A percentile compares a stretch with the other conserved stretches of the same genome.
These are phyloP conservation scores for Melierax canorus DNA, from an alignment of 2,113 vertebrate genomes.

Conservation along the genomic window DNA sequence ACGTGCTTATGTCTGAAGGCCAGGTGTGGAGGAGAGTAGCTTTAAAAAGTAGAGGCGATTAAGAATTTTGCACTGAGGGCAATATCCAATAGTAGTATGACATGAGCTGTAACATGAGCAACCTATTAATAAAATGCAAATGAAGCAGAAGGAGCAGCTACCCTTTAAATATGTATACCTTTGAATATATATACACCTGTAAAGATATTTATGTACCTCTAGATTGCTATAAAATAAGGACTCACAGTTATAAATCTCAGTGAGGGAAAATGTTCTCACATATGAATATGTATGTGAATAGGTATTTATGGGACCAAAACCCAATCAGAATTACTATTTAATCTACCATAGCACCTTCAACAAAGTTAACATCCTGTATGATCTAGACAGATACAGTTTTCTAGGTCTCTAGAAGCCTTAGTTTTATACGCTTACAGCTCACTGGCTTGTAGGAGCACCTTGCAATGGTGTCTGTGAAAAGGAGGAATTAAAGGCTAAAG, in stretches of 20 bases:
- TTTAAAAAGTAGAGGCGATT: neutral
- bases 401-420: neutral
- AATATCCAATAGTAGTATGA: neutral
- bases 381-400: neutral
- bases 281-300: neutral
- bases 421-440: neutral
- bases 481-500: neutral
- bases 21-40: neutral
- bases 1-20: neutral
- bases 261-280: neutral
- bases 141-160: neutral
- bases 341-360: neutral
- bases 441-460: neutral
- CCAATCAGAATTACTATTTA: neutral
- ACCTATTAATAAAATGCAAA: neutral
- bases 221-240: neutral
- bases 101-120: neutral
- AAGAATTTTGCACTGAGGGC: neutral
- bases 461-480: neutral
- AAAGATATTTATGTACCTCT: neutral
- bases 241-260: neutral
- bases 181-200: neutral
- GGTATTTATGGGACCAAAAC: neutral
- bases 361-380: neutral
- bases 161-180: neutral